These are phyloP conservation scores for Schlechtendalia chinensis DNA, from an alignment of 1,140 invertebrate genomes.

Conservation along the genomic window DNA sequence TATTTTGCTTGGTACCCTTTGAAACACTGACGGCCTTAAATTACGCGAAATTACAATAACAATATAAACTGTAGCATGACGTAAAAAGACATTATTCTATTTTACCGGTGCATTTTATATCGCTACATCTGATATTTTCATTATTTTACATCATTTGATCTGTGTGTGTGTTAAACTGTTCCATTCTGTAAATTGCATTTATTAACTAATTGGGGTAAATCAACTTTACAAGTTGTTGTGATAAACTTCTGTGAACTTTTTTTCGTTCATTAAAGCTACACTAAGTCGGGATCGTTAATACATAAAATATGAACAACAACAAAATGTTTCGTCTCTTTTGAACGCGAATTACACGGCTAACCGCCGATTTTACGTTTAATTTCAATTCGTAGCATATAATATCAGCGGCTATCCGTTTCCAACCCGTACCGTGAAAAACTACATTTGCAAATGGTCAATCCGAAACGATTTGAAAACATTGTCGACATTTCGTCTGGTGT, in stretches of 20 bases:
- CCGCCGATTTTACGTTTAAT: not conserved
- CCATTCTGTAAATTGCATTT: not conserved
- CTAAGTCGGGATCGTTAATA: not conserved
- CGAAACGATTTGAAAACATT: no score
- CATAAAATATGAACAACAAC: not conserved
- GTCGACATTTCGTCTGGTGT: no score
- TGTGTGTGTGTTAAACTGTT: not conserved
- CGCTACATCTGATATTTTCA: not conserved
- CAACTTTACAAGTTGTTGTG: not conserved
- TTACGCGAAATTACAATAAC: not conserved
- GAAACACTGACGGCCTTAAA: not conserved
- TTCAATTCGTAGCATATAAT: no score
- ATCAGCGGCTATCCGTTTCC: no score
- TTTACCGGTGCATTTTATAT: not conserved
- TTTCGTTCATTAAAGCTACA: not conserved
- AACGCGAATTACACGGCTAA: not conserved
- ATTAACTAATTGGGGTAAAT: slow-evolving; percentile 3
- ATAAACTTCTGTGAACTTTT: slow-evolving; percentile 18
- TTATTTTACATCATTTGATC: not conserved
- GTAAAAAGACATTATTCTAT: not conserved
- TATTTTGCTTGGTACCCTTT: not conserved
- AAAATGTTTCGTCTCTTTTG: not conserved
- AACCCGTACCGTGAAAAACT: no score
- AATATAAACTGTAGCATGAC: not conserved
- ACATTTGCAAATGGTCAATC: no score